Conservation (phyloP, 2,113 vertebrate genomes). For the Sphyrna mokarran region DNA sequence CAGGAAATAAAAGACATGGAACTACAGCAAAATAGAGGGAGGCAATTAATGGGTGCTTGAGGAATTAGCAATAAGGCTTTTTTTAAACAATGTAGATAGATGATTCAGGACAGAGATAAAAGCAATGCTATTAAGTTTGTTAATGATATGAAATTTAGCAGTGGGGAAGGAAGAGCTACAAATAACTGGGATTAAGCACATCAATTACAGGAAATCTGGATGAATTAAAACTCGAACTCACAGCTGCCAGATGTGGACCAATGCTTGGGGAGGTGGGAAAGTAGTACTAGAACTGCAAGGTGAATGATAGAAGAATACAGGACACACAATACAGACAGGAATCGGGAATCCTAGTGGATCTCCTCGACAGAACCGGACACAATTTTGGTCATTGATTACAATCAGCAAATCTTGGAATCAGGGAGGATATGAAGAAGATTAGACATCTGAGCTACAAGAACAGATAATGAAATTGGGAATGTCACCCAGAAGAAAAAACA, state of each 20-base stretch:
- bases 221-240: neutral
- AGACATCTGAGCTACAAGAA: neutral
- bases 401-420: neutral
- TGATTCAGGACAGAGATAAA: neutral
- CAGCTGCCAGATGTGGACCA: constrained; percentile 3
- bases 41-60: neutral
- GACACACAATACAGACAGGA: neutral
- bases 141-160: neutral
- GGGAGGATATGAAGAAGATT: neutral
- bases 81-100: neutral
- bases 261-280: neutral
- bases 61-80: neutral
- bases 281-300: neutral
- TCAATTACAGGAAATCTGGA: neutral
- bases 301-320: neutral
- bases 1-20: neutral
- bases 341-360: neutral
- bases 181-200: neutral
- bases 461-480: neutral
- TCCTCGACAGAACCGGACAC: too few relatives aligned
- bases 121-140: neutral
- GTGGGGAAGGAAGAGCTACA: neutral
- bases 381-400: neutral
- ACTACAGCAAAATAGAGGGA: neutral
- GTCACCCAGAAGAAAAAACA: neutral